Conservation (phyloP, 2,888 invertebrate genomes). For the Corythucha ciliata region DNA sequence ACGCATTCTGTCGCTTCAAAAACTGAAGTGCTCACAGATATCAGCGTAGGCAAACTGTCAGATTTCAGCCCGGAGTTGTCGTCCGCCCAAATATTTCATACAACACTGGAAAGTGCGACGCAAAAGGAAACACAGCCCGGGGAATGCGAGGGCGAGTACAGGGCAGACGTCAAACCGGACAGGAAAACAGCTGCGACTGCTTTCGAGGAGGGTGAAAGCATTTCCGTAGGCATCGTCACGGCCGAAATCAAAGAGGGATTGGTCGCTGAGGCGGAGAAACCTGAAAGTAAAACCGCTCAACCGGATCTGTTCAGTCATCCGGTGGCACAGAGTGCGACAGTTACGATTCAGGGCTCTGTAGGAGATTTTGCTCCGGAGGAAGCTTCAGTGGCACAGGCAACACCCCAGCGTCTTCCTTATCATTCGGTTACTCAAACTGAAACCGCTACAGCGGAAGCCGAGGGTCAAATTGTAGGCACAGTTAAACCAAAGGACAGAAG, state of each 20-base stretch:
- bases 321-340: slow-evolving; percentile 31
- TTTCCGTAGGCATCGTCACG: slow-evolving; percentile 39
- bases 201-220: slow-evolving; percentile 39
- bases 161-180: slow-evolving; percentile 44
- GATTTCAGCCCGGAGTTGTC: slow-evolving; percentile 30
- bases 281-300: slow-evolving; percentile 43
- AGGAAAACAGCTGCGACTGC: slow-evolving; percentile 43
- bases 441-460: slow-evolving; percentile 42
- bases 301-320: slow-evolving; percentile 39
- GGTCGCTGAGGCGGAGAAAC: slow-evolving; percentile 39
- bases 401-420: slow-evolving; percentile 36
- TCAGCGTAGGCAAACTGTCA: slow-evolving; percentile 44
- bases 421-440: slow-evolving; percentile 44
- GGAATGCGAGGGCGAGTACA: slow-evolving; percentile 49
- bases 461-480: slow-evolving; percentile 42
- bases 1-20: slow-evolving; percentile 42
- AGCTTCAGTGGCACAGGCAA: slow-evolving; percentile 41
- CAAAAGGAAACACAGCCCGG: slow-evolving; percentile 47
- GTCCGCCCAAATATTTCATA: slow-evolving; percentile 43
- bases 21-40: slow-evolving; percentile 48
- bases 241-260: slow-evolving; percentile 47
- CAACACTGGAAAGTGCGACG: slow-evolving; percentile 43
- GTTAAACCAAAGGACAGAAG: slow-evolving; percentile 38
- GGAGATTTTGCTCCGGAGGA: slow-evolving; percentile 28
- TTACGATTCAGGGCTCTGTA: slow-evolving; percentile 29